Evolutionary conservation across 2,888 invertebrate genomes (phyloP).

Genomic region (Cordilura impudica): DNA sequence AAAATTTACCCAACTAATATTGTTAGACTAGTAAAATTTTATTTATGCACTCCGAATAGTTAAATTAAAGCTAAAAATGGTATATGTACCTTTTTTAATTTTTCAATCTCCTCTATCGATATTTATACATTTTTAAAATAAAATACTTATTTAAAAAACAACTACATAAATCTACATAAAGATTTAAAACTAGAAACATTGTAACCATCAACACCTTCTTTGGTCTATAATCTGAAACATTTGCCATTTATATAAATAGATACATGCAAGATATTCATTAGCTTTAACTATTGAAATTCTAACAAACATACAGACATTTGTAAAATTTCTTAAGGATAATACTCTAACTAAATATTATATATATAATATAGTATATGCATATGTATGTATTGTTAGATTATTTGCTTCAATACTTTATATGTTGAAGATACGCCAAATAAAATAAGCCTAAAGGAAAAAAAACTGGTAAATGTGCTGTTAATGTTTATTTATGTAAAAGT

Average conservation of each 20-base stretch:
- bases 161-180: slow-evolving; percentile 23
- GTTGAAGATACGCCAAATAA: background rate
- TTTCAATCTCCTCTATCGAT: no score
- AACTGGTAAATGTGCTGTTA: slow-evolving; percentile 38
- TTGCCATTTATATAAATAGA: background rate
- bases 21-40: no score
- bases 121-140: no score
- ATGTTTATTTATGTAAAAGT: slow-evolving; percentile 50
- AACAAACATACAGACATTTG: slow-evolving; percentile 29
- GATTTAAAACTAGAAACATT: slow-evolving; percentile 25
- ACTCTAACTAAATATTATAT: no score
- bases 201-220: slow-evolving; percentile 45
- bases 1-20: no score
- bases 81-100: no score
- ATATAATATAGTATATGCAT: slow-evolving; percentile 12
- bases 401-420: slow-evolving; percentile 24
- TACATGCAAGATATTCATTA: background rate
- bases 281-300: background rate
- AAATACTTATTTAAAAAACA: no score
- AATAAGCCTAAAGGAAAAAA: background rate
- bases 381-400: slow-evolving; percentile 49
- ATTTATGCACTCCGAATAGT: no score
- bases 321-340: slow-evolving; percentile 51
- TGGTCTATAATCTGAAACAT: slow-evolving; percentile 30
- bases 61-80: no score